Evolutionary conservation across 1,140 invertebrate species (phyloP).

Genomic region (Holotrichia oblita): DNA sequence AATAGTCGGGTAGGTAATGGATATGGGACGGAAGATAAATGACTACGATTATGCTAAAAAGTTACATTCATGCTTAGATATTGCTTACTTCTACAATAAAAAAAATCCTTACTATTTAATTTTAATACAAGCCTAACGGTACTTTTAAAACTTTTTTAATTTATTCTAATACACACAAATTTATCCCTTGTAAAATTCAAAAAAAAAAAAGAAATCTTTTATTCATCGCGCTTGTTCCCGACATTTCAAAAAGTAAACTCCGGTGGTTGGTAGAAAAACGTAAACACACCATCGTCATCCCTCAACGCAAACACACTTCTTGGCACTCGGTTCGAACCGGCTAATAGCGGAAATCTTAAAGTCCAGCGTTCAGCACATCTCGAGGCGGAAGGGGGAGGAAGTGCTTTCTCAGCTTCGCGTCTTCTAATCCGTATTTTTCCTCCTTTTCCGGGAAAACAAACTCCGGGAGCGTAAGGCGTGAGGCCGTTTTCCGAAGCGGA

Average conservation of each 20-base stretch:
- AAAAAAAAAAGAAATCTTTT: not conserved
- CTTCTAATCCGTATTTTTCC: not conserved
- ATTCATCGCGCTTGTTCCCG: not conserved
- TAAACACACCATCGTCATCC: not conserved
- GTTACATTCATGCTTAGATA: too few species aligned
- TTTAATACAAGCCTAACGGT: too few species aligned
- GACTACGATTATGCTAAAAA: not conserved
- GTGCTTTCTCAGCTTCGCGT: not conserved
- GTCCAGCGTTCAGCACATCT: not conserved
- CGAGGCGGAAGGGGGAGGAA: not conserved
- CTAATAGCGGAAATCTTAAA: not conserved
- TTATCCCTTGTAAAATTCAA: not conserved
- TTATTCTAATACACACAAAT: not conserved
- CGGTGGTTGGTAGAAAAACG: too few species aligned
- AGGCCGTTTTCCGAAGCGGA: not conserved
- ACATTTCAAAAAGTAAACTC: not conserved
- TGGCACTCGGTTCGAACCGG: not conserved
- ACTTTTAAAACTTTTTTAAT: too few species aligned
- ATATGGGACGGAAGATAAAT: not conserved
- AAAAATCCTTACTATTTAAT: too few species aligned
- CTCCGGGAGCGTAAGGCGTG: too few species aligned
- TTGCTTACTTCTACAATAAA: too few species aligned
- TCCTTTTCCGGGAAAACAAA: too few species aligned
- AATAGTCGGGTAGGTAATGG: not conserved
- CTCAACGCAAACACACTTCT: not conserved